These are phyloP conservation scores for Anagrus nilaparvatae DNA, from an alignment of 1,140 invertebrate species.

Conservation along the genomic window DNA sequence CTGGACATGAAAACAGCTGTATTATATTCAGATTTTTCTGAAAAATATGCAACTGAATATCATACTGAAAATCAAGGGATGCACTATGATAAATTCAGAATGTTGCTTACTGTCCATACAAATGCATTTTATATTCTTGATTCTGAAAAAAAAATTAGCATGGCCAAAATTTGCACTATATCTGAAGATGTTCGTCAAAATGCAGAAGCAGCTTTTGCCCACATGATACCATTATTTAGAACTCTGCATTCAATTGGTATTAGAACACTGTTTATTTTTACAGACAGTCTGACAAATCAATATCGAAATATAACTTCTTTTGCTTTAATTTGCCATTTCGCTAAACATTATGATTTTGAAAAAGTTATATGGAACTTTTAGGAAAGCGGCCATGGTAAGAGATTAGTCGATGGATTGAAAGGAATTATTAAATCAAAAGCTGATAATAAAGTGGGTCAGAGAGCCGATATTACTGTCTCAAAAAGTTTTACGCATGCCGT, in stretches of 20 bases:
- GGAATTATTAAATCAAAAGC: slow-evolving; percentile 7
- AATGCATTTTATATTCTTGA: not conserved
- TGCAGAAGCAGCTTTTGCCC: too few species aligned
- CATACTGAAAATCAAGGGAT: too few species aligned
- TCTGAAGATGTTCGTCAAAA: not conserved
- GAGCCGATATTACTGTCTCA: not conserved
- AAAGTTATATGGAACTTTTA: slow-evolving; percentile 6
- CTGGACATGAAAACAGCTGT: too few species aligned
- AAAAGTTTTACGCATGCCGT: slow-evolving; percentile 1
- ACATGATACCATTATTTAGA: not conserved
- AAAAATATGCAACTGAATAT: too few species aligned
- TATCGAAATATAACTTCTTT: not conserved
- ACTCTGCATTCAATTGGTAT: not conserved
- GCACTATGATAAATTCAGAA: not conserved
- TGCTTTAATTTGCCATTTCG: not conserved
- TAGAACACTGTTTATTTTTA: not conserved
- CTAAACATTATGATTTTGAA: not conserved
- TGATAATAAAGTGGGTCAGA: slow-evolving; percentile 2
- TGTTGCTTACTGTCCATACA: not conserved
- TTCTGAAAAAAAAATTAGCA: not conserved
- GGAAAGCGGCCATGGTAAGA: slow-evolving; percentile 9
- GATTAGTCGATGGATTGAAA: slow-evolving; percentile 1
- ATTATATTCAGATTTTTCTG: too few species aligned
- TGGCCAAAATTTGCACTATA: not conserved
- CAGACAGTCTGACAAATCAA: not conserved